Evolutionary conservation across 2,797 vertebrate genomes (phyloP).

Genomic region (Delichon dasypus): DNA sequence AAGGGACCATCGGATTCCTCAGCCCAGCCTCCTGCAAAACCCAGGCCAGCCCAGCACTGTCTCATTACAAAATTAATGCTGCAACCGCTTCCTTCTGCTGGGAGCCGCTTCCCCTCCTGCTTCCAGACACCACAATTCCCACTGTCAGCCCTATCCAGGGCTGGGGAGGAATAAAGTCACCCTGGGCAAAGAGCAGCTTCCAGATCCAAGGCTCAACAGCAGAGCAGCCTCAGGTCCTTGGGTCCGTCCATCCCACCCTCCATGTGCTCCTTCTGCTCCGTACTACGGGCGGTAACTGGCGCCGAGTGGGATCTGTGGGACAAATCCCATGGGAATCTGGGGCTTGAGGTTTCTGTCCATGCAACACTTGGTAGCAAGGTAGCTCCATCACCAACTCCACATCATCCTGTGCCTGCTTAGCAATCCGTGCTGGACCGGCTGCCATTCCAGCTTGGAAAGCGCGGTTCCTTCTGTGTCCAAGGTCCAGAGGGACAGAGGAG

Average conservation of each 20-base stretch:
- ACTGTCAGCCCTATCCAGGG: neutral
- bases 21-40: neutral
- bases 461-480: neutral
- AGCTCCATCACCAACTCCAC: neutral
- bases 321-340: neutral
- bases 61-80: conserved; percentile 28
- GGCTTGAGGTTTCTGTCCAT: neutral
- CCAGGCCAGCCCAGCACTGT: neutral
- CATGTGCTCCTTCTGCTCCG: rapidly evolving
- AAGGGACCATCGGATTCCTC: conserved; percentile 42
- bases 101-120: neutral
- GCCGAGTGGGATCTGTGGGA: neutral
- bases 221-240: neutral
- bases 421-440: rapidly evolving
- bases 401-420: neutral
- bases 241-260: neutral
- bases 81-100: conserved; percentile 4
- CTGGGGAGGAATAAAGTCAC: neutral
- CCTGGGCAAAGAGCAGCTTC: neutral
- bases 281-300: rapidly evolving
- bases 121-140: neutral
- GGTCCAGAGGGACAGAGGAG: neutral
- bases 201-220: neutral
- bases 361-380: neutral
- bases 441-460: rapidly evolving